These are phyloP conservation scores for Hipposideros armiger DNA, from an alignment of 2,113 vertebrate genomes.

Conservation along the genomic window DNA sequence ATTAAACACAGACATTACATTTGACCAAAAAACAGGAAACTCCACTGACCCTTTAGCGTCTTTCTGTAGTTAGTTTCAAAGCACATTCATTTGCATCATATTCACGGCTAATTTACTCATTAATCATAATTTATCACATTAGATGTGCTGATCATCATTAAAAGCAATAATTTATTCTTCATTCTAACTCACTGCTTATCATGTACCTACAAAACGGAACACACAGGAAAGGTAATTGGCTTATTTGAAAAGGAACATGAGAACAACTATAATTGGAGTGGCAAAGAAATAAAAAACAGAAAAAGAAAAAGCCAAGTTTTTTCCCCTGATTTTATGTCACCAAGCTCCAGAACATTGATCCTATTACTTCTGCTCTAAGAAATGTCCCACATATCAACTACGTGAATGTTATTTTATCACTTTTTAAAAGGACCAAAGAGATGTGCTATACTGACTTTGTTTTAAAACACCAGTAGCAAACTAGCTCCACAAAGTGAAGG, in stretches of 20 bases:
- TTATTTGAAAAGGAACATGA: constrained; percentile 75
- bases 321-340: not conserved
- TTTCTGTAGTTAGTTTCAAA: constrained; percentile 71
- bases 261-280: constrained; percentile 38
- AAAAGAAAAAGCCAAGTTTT: not conserved
- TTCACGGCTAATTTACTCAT: constrained; percentile 83
- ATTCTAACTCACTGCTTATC: constrained; percentile 80
- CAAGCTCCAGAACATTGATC: not conserved
- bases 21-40: constrained; percentile 33
- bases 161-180: constrained; percentile 82
- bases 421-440: not conserved
- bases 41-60: constrained; percentile 43
- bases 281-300: not conserved
- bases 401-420: not conserved
- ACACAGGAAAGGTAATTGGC: constrained; percentile 78
- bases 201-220: constrained; percentile 79
- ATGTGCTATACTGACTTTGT: not conserved
- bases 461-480: not conserved
- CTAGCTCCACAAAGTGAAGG: not conserved
- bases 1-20: not conserved
- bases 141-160: constrained; percentile 80
- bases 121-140: constrained; percentile 84
- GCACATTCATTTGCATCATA: constrained; percentile 74
- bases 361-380: not conserved
- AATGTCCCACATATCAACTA: not conserved